Evolutionary conservation across 2,888 invertebrate genomes (phyloP).

Genomic region (Hirtodrosophila alboralis): DNA sequence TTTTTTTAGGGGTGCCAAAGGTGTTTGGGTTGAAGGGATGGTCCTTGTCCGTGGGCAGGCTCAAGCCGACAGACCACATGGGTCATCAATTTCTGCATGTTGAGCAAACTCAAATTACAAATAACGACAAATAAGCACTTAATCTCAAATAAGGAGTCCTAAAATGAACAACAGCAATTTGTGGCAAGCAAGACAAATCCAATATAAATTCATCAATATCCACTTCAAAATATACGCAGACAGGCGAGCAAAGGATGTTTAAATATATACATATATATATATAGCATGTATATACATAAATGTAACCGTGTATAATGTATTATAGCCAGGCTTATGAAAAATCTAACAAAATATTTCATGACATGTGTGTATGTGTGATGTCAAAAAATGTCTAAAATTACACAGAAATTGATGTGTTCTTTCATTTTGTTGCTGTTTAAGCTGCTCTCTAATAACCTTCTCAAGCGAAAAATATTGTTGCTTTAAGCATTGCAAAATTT

Average conservation of each 20-base stretch:
- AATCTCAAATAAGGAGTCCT: constrained; percentile 48
- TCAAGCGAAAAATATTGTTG: constrained; percentile 46
- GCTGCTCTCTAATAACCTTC: constrained; percentile 45
- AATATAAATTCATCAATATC: constrained; percentile 75
- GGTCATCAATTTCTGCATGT: constrained; percentile 66
- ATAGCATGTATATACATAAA: constrained; percentile 14
- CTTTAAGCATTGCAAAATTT: constrained; percentile 30
- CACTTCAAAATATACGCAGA: constrained; percentile 62
- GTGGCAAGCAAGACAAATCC: constrained; percentile 54
- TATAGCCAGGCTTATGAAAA: constrained; percentile 44
- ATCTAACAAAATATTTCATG: constrained; percentile 54
- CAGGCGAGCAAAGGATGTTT: constrained; percentile 23
- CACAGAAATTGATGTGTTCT: constrained; percentile 71
- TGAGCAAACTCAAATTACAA: constrained; percentile 47
- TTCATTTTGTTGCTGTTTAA: too few relatives aligned
- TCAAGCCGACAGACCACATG: constrained; percentile 67
- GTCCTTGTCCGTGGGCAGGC: not conserved
- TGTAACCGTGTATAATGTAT: too few relatives aligned
- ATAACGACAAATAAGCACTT: constrained; percentile 68
- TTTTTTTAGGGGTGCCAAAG: constrained; percentile 4
- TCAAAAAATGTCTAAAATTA: constrained; percentile 61
- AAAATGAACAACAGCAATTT: constrained; percentile 42
- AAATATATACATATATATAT: constrained; percentile 7
- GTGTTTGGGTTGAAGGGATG: not conserved
- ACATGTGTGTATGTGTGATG: constrained; percentile 20